Conservation (phyloP, 2,113 vertebrate species). For the Silurus asotus region DNA sequence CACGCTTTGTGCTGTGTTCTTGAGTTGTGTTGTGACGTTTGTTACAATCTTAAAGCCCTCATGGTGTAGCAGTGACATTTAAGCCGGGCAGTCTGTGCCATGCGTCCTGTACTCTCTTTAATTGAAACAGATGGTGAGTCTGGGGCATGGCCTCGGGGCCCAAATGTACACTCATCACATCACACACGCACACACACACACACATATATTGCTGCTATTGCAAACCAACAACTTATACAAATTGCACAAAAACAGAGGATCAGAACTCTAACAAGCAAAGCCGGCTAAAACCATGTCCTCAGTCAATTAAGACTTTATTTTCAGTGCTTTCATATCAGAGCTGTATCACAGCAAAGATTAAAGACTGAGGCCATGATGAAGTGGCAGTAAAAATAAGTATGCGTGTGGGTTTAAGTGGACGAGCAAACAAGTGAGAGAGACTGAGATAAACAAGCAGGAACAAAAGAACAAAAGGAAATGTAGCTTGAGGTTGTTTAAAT, state of each 20-base stretch:
- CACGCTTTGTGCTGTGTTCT: slow-evolving; percentile 8
- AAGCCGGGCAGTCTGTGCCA: slow-evolving; percentile 31
- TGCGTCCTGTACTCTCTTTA: slow-evolving; percentile 48
- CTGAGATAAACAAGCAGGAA: not conserved
- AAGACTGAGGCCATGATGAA: not conserved
- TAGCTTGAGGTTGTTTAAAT: not conserved
- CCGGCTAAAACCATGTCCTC: not conserved
- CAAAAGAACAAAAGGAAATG: not conserved
- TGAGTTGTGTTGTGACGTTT: slow-evolving; percentile 25
- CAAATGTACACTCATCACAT: slow-evolving; percentile 6
- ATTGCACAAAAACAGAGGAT: not conserved
- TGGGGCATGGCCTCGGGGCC: slow-evolving; percentile 40
- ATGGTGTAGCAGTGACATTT: slow-evolving; percentile 49
- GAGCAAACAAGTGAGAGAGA: not conserved
- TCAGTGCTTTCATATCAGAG: not conserved
- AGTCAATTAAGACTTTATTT: slow-evolving; percentile 12
- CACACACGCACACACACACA: not conserved
- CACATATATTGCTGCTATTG: not conserved
- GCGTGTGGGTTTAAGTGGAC: not conserved
- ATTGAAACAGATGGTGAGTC: slow-evolving; percentile 55
- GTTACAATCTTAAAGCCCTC: slow-evolving; percentile 21
- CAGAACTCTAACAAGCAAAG: slow-evolving; percentile 5
- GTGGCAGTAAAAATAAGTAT: not conserved
- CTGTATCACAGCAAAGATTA: slow-evolving; percentile 2
- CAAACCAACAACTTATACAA: slow-evolving; percentile 8